These are phyloP conservation scores for crab-eating macaque (Macaca fascicularis) DNA, from an alignment of 2,113 vertebrate genomes.

Conservation along the genomic window DNA sequence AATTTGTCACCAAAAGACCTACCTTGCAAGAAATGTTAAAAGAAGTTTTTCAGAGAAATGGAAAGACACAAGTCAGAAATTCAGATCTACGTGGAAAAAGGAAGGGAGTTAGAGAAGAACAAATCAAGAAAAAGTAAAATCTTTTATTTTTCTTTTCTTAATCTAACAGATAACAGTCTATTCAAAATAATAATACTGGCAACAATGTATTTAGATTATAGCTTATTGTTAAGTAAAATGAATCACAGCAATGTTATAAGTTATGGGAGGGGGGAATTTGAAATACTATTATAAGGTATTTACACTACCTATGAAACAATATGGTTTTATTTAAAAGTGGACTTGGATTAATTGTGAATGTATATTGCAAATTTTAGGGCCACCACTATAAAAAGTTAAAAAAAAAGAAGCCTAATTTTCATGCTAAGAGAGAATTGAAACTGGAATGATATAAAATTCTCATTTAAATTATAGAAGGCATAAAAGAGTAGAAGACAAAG, in stretches of 20 bases:
- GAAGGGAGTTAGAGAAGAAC: background rate
- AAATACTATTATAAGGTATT: background rate
- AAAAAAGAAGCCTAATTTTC: background rate
- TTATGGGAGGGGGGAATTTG: background rate
- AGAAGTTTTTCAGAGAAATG: background rate
- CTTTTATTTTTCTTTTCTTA: background rate
- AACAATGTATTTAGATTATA: background rate
- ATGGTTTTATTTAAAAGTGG: background rate
- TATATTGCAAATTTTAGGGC: background rate
- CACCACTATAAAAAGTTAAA: background rate
- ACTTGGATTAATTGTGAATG: background rate
- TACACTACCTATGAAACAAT: background rate
- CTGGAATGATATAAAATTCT: background rate
- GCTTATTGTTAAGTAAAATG: background rate
- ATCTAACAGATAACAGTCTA: background rate
- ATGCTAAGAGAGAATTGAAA: background rate
- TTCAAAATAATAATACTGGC: background rate
- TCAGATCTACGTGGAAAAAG: background rate
- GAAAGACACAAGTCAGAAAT: background rate
- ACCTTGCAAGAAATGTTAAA: background rate
- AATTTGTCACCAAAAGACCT: background rate
- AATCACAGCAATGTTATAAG: background rate
- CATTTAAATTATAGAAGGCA: background rate
- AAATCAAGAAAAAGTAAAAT: background rate
- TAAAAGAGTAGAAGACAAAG: too few species aligned